Evolutionary conservation across 53 echinoderm and acorn worm species (phyloP), one percentile per base, ranked within the genome.

Genomic region (Antedon mediterranea): DNA sequence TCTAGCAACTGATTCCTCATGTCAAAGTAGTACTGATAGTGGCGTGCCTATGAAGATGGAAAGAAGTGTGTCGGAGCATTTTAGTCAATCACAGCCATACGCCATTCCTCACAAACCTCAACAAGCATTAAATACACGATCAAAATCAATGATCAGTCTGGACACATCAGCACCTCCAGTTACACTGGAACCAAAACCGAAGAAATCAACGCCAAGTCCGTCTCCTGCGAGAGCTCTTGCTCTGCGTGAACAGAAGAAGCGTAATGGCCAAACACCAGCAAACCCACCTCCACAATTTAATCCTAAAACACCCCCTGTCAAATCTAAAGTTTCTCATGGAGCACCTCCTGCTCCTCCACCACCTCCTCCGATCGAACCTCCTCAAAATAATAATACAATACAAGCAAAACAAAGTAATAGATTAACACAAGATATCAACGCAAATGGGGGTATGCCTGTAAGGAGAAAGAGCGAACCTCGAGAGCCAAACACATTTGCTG

Each of bases 11-110:
- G 57, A 57, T 57, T 82, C 89, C 11, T 85, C 88, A 15, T 74
- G 82, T 14, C 43, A 75, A 15, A 88, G 88, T 33, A 85, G 78
- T 44, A 85, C 89, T 4, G 89, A 93, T 78, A 93, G 93, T 73
- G 93, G 86, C 4, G 79, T 93, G 26, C 82, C 83, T 75, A 80
- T 83, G 71, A 82, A 80, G 29, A 57, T 81, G 9, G 90, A 90
- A 26, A 79, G 81, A 13, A 85, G 85, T 9, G 34, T 79, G 28
- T 83, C 89, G 0, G 87, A 93, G 28, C 84, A 57, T 57, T 57
- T 57, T 23, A 57, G 15, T 18, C 57, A 57, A 23, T 57, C 57
- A 20, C 57, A 57, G 23, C 57, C 57, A 18, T 18, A 6, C 23
- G 31, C 83, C 0, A 34, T 43, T 0, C 30, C 77, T 3, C 76